Base-by-base conservation (phyloP, 37 sponge, comb jelly and placozoan genomes). In the Chondrosia reniformis region DNA sequence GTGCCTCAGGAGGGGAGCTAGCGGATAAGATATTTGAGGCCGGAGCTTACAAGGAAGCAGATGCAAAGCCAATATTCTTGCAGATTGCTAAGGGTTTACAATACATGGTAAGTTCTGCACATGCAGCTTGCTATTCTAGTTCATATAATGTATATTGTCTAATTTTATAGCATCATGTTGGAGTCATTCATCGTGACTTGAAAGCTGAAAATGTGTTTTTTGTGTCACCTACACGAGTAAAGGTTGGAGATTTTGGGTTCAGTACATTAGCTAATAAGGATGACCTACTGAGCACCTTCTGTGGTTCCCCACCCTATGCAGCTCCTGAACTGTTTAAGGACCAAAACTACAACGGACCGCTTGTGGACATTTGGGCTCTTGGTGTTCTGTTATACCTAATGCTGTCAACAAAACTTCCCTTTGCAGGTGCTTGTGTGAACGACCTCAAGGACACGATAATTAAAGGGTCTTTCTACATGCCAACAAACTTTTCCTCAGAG, bases 201-300 rank as follows among this genome's bases (percentile, higher is more conserved):
- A 93, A 93, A 55, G 87, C 94, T 25, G 94, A 93, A 40, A 93
- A 93, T 74, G 87, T 93, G 3, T 80, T 93, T 75, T 93, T 89
- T 78, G 78, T 78, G 1, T 34, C 66, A 3, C 34, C n/a, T 31
- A 66, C 78, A 28, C 52, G 33, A 38, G 84, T 89, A 22, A 93
- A 93, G 46, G 74, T 93, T 22, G 89, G 90, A 25, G 94, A 93
- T 56, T 93, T 93, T 87, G 94, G 94, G 4, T 93, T 93, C 85
- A 93, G 94, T 46, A 86, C 74, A 17, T 67, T 46, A 42, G 59
- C 81, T 15, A 33, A 36, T 34, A 33, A 27, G 4, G 67, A 46
- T 22, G 69, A 83, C 19, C 28, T 40, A 4, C 77, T 93, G 49
- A 76, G 83, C 55, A 89, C 91, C 8, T 93, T 89, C 84, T 93